These are phyloP conservation scores for Alexandromys fortis DNA, from an alignment of 2,113 vertebrate species.

Conservation along the genomic window DNA sequence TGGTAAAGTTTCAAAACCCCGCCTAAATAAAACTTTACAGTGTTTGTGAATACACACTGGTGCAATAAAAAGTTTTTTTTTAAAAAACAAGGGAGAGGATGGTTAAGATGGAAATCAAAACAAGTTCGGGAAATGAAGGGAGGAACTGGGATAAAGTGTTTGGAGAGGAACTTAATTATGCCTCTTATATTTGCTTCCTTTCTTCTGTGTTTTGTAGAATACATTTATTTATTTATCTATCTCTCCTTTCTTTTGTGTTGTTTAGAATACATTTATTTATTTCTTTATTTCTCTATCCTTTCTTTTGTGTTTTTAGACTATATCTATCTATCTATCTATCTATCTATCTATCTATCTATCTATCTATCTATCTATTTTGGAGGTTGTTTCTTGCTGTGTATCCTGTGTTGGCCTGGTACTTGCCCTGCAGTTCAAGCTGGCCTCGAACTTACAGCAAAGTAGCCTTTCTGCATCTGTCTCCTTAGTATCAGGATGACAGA, in stretches of 20 bases:
- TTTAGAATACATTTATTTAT: too few species aligned
- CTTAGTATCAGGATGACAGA: not conserved
- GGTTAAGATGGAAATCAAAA: conserved; percentile 10
- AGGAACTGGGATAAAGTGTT: not conserved
- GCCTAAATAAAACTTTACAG: conserved; percentile 4
- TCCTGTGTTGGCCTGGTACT: not conserved
- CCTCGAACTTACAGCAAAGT: not conserved
- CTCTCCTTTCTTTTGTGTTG: too few species aligned
- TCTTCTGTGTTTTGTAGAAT: not conserved
- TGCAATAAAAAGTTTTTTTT: not conserved
- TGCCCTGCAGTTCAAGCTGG: not conserved
- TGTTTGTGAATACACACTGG: not conserved
- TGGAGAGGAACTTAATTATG: not conserved
- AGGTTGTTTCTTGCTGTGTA: not conserved
- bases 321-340: not conserved
- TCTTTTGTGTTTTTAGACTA: not conserved
- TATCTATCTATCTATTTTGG: not conserved
- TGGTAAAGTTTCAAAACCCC: not conserved
- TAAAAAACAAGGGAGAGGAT: not conserved
- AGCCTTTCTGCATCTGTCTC: not conserved
- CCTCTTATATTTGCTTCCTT: not conserved
- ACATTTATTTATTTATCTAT: not conserved
- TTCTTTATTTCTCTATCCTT: too few species aligned
- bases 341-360: not conserved
- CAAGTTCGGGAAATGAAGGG: not conserved